Evolutionary conservation across 2,888 invertebrate genomes (phyloP), one percentile per base, ranked within the genome.

Genomic region (Pammene fasciana): DNA sequence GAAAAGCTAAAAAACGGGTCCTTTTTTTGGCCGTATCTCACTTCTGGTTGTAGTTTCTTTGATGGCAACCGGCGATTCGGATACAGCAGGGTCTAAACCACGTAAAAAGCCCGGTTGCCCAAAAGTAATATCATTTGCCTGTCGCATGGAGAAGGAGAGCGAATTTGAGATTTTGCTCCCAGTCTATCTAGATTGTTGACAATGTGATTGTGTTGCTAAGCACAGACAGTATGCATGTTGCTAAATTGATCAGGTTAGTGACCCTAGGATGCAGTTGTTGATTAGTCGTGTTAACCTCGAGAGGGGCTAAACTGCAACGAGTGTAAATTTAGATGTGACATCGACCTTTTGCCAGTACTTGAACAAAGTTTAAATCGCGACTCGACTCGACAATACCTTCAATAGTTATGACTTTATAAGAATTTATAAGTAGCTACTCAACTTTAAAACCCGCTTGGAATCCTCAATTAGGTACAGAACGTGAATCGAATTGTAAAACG

Each of bases 251-350:
- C 48, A 71, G 76, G 73, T 77, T 76, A 77, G 62, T 72, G 71
- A 77, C 74, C 76, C 72, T 67, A 65, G 65, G 65, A 67, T 61
- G 41, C 72, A 72, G 75, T 76, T 74, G 14, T 68, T 50, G 57
- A 70, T 66, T 72, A 60, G 62, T 46, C 26, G 57, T 68, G 54
- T 68, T 65, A 67, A 68, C 67, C 67, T 62, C 60, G 56, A 14
- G 55, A n/a, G 48, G 56, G 67, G 60, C 71, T 70, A 68, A 73
- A 62, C 70, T 61, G 45, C 45, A 18, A 50, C 16, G 50, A 48
- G 60, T 41, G 36, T 83, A 80, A 77, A 77, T 78, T 79, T 81
- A 83, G 80, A 76, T 55, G 73, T 75, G 79, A 72, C 79, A 80
- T 76, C 75, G 82, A 81, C 77, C 83, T 78, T 65, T 71, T 70